A percentile compares a stretch with the other conserved stretches of the same genome.
These are phyloP conservation scores for Epirrita christyi DNA, from an alignment of 2,888 invertebrate species.

Conservation along the genomic window DNA sequence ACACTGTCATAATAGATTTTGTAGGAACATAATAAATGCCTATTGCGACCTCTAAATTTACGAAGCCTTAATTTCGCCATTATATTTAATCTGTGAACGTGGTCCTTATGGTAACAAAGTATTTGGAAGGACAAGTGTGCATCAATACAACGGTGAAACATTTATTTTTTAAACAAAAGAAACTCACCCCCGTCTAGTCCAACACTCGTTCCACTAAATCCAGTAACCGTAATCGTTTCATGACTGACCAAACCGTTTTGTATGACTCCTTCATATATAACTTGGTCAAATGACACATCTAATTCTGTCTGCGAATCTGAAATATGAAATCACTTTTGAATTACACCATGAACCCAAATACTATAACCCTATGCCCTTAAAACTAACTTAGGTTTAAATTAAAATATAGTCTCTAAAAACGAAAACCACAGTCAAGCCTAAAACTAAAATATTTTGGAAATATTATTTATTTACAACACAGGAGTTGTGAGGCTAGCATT, in stretches of 20 bases:
- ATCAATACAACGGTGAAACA: not conserved
- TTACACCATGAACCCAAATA: not conserved
- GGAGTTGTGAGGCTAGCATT: not conserved
- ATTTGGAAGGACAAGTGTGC: not conserved
- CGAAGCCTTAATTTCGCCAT: no score
- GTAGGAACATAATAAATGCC: no score
- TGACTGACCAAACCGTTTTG: constrained; percentile 52
- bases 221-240: constrained; percentile 56
- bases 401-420: constrained; percentile 30
- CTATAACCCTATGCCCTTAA: not conserved
- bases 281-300: constrained; percentile 55
- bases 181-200: constrained; percentile 57
- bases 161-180: not conserved
- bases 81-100: no score
- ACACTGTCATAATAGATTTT: no score
- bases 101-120: no score
- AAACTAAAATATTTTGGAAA: not conserved
- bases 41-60: no score
- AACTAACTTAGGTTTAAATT: not conserved
- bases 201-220: constrained; percentile 51
- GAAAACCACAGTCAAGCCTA: constrained; percentile 53
- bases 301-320: constrained; percentile 41
- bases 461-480: not conserved
- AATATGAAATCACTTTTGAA: constrained; percentile 6
- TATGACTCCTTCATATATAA: constrained; percentile 60